These are phyloP conservation scores for Proisotoma minuta DNA, from an alignment of 2,888 invertebrate genomes.

Conservation along the genomic window DNA sequence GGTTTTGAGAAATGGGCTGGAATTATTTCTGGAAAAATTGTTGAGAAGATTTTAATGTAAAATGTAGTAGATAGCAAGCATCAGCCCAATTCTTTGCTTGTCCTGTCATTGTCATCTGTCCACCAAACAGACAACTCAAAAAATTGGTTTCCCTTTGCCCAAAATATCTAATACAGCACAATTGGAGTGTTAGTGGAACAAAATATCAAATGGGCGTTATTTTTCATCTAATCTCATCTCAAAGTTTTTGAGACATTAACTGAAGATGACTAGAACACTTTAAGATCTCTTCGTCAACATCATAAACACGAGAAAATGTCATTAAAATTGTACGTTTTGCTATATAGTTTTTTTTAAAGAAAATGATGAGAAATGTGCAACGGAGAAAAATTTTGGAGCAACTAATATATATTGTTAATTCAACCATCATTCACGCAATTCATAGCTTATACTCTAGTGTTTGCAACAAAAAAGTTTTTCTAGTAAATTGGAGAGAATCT, in stretches of 20 bases:
- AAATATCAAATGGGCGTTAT: neutral
- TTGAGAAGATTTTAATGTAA: slow-evolving; percentile 13
- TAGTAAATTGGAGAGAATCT: no score
- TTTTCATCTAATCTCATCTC: no score
- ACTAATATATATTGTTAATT: no score
- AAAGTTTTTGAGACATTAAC: no score
- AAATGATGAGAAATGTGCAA: no score
- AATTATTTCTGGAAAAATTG: slow-evolving; percentile 5
- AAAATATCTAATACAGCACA: neutral
- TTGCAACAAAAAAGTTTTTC: no score
- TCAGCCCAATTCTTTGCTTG: neutral
- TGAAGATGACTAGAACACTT: no score
- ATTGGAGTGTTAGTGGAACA: no score
- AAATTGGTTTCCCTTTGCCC: neutral
- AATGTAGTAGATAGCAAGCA: slow-evolving; percentile 3
- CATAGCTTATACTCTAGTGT: no score
- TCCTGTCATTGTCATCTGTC: neutral
- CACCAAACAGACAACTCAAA: neutral
- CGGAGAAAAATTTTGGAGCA: no score
- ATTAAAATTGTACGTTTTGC: slow-evolving; percentile 6
- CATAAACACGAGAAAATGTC: neutral
- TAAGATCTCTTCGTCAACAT: slow-evolving; percentile 1
- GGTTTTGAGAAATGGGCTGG: slow-evolving; percentile 9
- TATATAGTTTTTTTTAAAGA: no score
- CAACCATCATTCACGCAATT: no score